Evolutionary conservation across 2,113 vertebrate genomes (phyloP).

Genomic region (Mormyrus iriodes): DNA sequence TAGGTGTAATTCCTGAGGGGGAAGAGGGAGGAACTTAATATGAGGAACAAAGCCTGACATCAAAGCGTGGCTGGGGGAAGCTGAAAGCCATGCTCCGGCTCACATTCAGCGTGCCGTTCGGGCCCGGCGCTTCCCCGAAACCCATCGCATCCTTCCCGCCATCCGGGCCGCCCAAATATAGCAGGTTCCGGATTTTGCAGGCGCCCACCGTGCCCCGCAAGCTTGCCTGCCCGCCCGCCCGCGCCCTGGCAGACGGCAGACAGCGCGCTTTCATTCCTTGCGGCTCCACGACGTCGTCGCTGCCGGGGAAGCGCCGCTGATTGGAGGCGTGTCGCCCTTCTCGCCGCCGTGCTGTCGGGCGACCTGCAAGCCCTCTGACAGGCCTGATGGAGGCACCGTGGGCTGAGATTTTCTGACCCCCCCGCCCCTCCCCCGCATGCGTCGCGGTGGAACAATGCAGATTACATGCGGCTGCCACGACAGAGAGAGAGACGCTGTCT

Average conservation of each 20-base stretch:
- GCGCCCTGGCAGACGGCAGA: neutral
- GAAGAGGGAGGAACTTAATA: neutral
- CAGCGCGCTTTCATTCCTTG: neutral
- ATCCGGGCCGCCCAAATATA: conserved; percentile 2
- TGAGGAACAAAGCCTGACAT: neutral
- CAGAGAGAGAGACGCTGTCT: neutral
- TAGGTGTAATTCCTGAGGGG: neutral
- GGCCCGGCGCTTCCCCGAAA: neutral
- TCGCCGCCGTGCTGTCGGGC: neutral
- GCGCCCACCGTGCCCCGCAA: neutral
- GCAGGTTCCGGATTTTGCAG: neutral
- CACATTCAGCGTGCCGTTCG: neutral
- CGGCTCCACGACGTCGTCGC: neutral
- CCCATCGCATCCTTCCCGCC: neutral
- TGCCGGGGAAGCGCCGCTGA: neutral
- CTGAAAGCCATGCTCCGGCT: neutral
- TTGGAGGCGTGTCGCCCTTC: neutral
- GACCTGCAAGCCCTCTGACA: conserved; percentile 4
- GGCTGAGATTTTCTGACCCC: neutral
- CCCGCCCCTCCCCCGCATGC: neutral
- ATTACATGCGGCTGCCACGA: neutral
- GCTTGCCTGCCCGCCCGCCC: neutral
- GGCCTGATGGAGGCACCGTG: neutral
- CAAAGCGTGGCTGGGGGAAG: neutral
- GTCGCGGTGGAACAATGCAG: neutral